Conservation (phyloP, 2,888 invertebrate genomes). For the Matsumyia berberina region DNA sequence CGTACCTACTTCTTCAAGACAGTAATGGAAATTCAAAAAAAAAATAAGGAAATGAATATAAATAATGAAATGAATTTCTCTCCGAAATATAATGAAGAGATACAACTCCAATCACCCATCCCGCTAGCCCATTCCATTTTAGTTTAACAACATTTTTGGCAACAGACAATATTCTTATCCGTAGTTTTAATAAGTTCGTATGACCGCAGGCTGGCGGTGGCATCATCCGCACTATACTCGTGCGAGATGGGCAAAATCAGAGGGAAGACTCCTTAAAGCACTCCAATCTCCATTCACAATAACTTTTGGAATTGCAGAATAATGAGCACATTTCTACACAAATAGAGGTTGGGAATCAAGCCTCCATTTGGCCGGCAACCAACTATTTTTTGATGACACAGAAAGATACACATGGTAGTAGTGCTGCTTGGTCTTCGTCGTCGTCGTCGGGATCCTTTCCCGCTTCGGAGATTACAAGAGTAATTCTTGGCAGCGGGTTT, state of each 20-base stretch:
- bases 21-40: constrained; percentile 26
- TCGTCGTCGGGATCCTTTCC: constrained; percentile 34
- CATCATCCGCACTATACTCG: constrained; percentile 42
- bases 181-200: constrained; percentile 75
- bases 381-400: constrained; percentile 74
- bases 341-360: constrained; percentile 72
- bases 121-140: constrained; percentile 22
- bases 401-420: constrained; percentile 65
- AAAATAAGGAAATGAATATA: constrained; percentile 17
- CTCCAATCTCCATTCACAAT: constrained; percentile 73
- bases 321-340: constrained; percentile 76
- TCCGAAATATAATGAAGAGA: constrained; percentile 32
- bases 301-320: constrained; percentile 74
- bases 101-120: constrained; percentile 13
- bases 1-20: background rate
- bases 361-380: constrained; percentile 76
- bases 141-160: constrained; percentile 69
- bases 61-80: constrained; percentile 15
- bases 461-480: constrained; percentile 65
- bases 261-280: constrained; percentile 69
- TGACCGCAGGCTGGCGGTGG: constrained; percentile 73
- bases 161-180: constrained; percentile 69
- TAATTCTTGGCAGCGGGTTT: constrained; percentile 82
- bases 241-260: background rate
- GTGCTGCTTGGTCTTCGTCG: constrained; percentile 42